These are phyloP conservation scores for Hydropotes inermis DNA, from an alignment of 2,113 vertebrate genomes.

Conservation along the genomic window DNA sequence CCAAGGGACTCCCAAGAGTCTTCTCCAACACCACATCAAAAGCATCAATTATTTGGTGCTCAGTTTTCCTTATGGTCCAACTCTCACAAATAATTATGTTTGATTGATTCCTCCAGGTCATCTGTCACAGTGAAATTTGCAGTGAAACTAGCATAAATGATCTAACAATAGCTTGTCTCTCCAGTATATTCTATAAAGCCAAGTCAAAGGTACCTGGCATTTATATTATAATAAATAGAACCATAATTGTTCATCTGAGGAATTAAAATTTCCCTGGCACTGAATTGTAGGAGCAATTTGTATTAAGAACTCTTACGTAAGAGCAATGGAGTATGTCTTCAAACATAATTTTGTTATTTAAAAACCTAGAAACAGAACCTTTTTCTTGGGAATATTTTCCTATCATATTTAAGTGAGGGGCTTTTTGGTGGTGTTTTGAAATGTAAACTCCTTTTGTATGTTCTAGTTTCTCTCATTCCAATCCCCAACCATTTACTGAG, in stretches of 20 bases:
- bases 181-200: background rate
- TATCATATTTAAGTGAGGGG: background rate
- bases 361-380: background rate
- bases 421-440: background rate
- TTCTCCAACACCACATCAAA: background rate
- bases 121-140: background rate
- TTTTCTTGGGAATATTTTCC: background rate
- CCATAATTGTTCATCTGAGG: background rate
- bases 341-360: background rate
- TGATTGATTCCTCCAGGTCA: background rate
- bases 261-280: background rate
- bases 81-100: background rate
- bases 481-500: background rate
- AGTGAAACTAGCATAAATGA: background rate
- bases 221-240: background rate
- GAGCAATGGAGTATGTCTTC: background rate
- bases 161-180: background rate
- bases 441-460: background rate
- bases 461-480: background rate
- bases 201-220: background rate
- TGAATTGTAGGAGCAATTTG: background rate
- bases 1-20: background rate
- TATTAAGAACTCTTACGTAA: background rate
- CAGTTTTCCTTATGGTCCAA: background rate
- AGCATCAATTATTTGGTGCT: fast-evolving